These are phyloP conservation scores for Hyperoplus immaculatus DNA, from an alignment of 2,797 vertebrate genomes.

Conservation along the genomic window DNA sequence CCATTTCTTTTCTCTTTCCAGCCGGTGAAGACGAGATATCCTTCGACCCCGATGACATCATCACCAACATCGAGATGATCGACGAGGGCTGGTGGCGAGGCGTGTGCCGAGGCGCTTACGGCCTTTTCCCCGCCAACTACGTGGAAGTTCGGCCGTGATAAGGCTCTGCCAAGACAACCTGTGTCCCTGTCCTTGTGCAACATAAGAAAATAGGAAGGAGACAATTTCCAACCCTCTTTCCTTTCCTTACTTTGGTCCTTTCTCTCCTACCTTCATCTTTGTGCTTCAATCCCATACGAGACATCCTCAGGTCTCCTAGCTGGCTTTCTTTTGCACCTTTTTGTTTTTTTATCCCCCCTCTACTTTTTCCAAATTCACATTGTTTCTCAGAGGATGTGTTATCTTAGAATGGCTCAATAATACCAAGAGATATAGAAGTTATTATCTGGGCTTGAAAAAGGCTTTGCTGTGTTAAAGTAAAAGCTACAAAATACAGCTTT, in stretches of 20 bases:
- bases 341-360: not conserved
- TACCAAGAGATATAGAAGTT: not conserved
- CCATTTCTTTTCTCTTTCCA: slow-evolving; percentile 58
- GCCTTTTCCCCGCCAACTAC: slow-evolving; percentile 97
- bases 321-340: slow-evolving; percentile 16
- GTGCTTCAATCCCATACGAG: slow-evolving; percentile 55
- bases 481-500: slow-evolving; percentile 18
- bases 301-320: slow-evolving; percentile 63
- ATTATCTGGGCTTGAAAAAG: slow-evolving; percentile 1
- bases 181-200: slow-evolving; percentile 31
- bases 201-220: slow-evolving; percentile 41
- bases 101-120: slow-evolving; percentile 91
- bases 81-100: slow-evolving; percentile 99
- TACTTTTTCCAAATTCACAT: not conserved
- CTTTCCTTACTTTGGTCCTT: slow-evolving; percentile 28
- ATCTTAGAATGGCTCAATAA: not conserved
- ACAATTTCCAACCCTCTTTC: slow-evolving; percentile 19
- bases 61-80: slow-evolving; percentile 99
- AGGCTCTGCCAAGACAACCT: not conserved
- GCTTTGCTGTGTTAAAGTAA: not conserved
- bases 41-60: slow-evolving; percentile 96
- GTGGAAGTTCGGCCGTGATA: slow-evolving; percentile 93
- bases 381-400: not conserved
- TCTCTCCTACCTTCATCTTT: slow-evolving; percentile 43
- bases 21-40: slow-evolving; percentile 97